These are phyloP conservation scores for Cardiocondyla obscurior DNA, from an alignment of 1,140 invertebrate genomes.

Conservation along the genomic window DNA sequence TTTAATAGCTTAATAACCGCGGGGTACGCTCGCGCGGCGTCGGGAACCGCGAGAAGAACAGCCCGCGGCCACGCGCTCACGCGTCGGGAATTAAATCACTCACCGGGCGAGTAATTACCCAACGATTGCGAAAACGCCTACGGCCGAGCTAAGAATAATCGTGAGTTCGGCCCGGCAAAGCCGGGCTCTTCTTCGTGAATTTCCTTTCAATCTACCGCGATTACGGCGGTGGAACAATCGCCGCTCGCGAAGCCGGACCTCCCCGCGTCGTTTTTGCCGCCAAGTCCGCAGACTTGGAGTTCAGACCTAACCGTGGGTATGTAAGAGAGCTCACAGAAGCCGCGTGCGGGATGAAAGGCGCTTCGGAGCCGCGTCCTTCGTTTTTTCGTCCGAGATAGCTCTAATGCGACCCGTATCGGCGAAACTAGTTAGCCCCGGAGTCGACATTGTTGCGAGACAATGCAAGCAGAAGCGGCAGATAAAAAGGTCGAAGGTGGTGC, in stretches of 20 bases:
- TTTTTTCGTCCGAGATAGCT: not conserved
- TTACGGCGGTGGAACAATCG: not conserved
- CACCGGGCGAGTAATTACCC: not conserved
- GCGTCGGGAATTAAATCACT: not conserved
- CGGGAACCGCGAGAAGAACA: not conserved
- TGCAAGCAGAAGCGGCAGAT: not conserved
- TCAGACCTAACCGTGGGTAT: not conserved
- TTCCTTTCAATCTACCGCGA: not conserved
- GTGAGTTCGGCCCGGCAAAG: not conserved
- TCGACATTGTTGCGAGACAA: slow-evolving; percentile 51
- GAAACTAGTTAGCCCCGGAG: slow-evolving; percentile 45
- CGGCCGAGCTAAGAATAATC: slow-evolving; percentile 9
- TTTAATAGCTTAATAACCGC: slow-evolving; percentile 67
- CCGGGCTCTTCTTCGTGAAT: slow-evolving; percentile 17
- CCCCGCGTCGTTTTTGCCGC: not conserved
- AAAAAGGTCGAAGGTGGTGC: slow-evolving; percentile 54
- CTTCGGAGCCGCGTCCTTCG: not conserved
- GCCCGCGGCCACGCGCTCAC: not conserved
- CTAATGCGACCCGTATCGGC: slow-evolving; percentile 32
- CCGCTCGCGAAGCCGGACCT: not conserved
- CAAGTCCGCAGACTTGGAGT: not conserved
- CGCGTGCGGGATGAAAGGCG: not conserved
- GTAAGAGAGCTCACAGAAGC: not conserved
- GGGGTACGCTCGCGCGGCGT: slow-evolving; percentile 43
- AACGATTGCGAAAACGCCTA: slow-evolving; percentile 20